Percentiles rank a stretch among this genome's conserved stretches.
Conservation (phyloP, 2,113 vertebrate species). For the Podarcis muralis region DNA sequence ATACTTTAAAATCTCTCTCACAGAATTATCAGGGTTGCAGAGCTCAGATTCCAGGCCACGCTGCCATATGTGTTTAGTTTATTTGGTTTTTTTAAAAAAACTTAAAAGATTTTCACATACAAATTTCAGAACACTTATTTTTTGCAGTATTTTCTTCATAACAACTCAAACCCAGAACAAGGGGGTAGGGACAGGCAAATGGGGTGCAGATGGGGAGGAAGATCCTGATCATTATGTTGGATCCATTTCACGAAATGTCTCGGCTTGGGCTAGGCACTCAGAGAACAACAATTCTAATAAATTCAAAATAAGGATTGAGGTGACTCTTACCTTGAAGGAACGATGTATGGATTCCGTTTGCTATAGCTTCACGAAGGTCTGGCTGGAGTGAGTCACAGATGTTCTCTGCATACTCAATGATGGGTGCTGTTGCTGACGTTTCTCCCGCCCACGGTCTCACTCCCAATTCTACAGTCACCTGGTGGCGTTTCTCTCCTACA, state of each 20-base stretch:
- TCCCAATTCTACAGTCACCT: conserved; percentile 79
- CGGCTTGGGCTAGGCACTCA: no score
- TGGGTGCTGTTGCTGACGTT: conserved; percentile 48
- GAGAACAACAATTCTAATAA: neutral
- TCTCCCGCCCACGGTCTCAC: conserved; percentile 71
- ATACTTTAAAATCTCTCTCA: no score
- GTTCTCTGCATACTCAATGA: conserved; percentile 62
- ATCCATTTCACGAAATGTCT: no score
- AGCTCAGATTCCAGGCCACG: neutral
- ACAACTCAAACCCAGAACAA: no score
- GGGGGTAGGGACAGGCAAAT: no score
- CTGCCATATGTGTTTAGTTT: neutral
- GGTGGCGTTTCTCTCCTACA: conserved; percentile 86
- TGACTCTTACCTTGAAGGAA: conserved; percentile 85
- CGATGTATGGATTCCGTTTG: conserved; percentile 84
- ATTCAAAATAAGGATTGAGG: neutral
- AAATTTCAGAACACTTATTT: neutral
- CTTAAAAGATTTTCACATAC: neutral
- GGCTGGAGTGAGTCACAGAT: conserved; percentile 64
- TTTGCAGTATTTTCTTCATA: no score
- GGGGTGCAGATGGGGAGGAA: no score
- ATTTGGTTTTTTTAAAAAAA: neutral
- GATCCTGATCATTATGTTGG: no score
- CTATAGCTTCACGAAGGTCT: conserved; percentile 80
- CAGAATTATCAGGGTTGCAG: neutral